Percentiles rank a stretch among this genome's conserved stretches.
Conservation (phyloP, 2,113 vertebrate species). For the Heterotilapia buettikoferi region DNA sequence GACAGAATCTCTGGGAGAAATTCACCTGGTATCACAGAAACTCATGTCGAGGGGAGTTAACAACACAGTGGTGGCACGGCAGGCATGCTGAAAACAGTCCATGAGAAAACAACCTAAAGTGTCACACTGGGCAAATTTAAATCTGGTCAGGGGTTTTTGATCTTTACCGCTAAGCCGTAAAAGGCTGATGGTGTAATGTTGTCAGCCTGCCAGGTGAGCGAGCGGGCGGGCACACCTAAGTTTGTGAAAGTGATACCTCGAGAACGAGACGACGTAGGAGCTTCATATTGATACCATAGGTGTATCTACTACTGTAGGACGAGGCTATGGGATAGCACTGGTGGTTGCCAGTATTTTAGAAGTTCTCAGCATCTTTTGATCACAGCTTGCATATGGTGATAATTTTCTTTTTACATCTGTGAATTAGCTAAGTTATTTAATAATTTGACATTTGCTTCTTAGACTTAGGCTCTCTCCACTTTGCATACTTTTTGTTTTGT, state of each 20-base stretch:
- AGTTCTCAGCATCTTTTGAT: neutral
- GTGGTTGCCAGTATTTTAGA: neutral
- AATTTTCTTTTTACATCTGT: neutral
- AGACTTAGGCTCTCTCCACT: neutral
- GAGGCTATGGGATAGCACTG: neutral
- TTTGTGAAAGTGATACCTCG: neutral
- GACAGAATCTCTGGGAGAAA: neutral
- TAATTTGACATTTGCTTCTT: neutral
- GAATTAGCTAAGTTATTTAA: neutral
- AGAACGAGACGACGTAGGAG: rapidly evolving
- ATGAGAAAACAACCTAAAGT: neutral
- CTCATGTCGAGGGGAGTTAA: neutral
- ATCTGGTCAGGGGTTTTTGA: neutral
- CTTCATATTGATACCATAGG: neutral
- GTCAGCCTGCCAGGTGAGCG: neutral
- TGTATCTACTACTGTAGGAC: neutral
- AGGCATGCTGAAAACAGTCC: neutral
- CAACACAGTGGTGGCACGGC: neutral
- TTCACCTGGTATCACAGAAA: neutral
- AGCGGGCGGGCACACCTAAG: neutral
- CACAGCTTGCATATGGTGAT: neutral
- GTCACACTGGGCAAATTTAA: neutral
- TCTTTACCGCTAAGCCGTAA: neutral
- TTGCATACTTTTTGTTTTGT: neutral
- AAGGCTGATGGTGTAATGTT: neutral